phyloP scores from a whole-genome alignment of 2,113 vertebrate genomes.

The Gopherus flavomarginatus region DNA sequence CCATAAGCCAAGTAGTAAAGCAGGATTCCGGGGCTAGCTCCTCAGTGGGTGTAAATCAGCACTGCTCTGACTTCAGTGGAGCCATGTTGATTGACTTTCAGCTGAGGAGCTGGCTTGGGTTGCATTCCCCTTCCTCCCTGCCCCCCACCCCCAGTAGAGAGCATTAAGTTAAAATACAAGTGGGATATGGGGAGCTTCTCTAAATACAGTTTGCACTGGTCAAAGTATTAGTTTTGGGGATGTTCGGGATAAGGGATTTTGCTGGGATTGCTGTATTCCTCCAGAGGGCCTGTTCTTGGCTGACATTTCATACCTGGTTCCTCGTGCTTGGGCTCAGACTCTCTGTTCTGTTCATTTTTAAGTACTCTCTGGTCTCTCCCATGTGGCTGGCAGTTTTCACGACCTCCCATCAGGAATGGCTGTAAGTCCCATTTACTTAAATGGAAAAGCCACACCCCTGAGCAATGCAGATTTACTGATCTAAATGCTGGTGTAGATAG shows the following conservation, averaged over 20 bases:
- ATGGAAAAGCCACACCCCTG: too few relatives aligned
- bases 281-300: not conserved
- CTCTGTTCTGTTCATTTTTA: not conserved
- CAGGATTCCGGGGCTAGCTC: too few relatives aligned
- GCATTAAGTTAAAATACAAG: not conserved
- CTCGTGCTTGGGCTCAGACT: not conserved
- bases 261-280: not conserved
- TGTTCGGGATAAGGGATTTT: not conserved
- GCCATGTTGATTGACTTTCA: too few relatives aligned
- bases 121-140: too few relatives aligned
- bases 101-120: not conserved
- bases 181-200: not conserved
- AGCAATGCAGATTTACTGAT: not conserved
- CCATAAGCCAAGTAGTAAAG: too few relatives aligned
- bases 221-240: not conserved
- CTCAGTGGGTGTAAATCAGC: too few relatives aligned
- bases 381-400: not conserved
- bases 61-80: too few relatives aligned
- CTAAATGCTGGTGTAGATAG: not conserved
- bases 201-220: not conserved
- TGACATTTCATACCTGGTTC: not conserved
- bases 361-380: rapidly evolving
- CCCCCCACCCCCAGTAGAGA: not conserved
- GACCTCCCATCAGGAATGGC: not conserved
- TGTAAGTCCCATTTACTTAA: not conserved